These are phyloP conservation scores for Apis florea DNA, from an alignment of 1,140 invertebrate species.

Conservation along the genomic window DNA sequence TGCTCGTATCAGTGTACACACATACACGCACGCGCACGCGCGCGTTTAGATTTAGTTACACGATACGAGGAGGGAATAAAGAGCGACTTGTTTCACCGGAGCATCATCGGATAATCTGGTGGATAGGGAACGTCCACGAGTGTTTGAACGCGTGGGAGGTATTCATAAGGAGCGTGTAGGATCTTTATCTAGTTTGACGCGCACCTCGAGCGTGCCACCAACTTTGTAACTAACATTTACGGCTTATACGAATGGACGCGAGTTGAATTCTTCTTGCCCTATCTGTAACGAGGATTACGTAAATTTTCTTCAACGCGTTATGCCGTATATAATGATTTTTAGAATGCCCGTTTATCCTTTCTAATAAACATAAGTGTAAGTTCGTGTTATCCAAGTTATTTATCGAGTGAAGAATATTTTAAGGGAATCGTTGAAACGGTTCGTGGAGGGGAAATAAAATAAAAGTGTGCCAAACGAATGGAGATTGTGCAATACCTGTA, in stretches of 20 bases:
- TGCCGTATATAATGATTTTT: neutral
- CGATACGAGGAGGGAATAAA: conserved; percentile 1
- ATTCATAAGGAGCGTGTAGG: conserved; percentile 10
- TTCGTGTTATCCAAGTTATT: neutral
- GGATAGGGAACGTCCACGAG: neutral
- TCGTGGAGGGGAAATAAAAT: too few relatives aligned
- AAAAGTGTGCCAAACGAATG: neutral
- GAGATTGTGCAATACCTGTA: neutral
- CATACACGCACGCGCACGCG: neutral
- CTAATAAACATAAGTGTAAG: too few relatives aligned
- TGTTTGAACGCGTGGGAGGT: conserved; percentile 6
- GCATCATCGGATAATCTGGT: conserved; percentile 10
- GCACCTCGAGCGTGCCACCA: neutral
- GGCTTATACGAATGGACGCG: neutral
- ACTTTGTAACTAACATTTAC: conserved; percentile 1
- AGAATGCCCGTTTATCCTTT: neutral
- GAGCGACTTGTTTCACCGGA: conserved; percentile 9
- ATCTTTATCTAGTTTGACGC: conserved; percentile 17
- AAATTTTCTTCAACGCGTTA: neutral
- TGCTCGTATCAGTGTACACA: neutral
- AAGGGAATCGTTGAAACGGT: neutral
- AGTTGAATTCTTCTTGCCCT: neutral
- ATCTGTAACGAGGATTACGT: neutral
- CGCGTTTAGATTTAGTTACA: neutral
- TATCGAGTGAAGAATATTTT: neutral